Conservation (phyloP, 1,140 invertebrate species). For the Eriocheir sinensis region DNA sequence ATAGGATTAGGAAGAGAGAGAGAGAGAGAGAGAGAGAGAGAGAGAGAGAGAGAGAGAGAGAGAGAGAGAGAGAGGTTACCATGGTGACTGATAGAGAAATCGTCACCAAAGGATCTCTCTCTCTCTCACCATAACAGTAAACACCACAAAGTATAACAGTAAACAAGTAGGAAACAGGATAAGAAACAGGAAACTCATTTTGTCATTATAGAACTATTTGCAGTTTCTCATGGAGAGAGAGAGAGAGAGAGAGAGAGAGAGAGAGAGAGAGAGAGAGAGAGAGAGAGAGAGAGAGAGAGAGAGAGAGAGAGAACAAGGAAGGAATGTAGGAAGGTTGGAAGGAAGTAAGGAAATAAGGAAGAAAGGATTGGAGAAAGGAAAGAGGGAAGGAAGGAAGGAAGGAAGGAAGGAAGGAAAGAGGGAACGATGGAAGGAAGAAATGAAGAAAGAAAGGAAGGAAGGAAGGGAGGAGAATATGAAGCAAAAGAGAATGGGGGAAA, state of each 20-base stretch:
- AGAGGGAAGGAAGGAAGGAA: too few relatives aligned
- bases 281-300: not conserved
- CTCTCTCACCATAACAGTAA: not conserved
- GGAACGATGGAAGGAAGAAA: too few relatives aligned
- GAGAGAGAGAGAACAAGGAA: not conserved
- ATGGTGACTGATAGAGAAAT: not conserved
- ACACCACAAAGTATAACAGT: too few relatives aligned
- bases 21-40: not conserved
- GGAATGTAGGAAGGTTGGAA: too few relatives aligned
- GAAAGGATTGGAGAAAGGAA: too few relatives aligned
- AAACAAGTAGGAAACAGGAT: not conserved
- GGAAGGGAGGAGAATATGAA: not conserved
- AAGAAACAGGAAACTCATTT: too few relatives aligned
- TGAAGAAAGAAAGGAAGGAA: not conserved
- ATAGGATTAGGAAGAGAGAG: too few relatives aligned
- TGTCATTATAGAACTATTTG: too few relatives aligned
- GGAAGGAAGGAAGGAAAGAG: too few relatives aligned
- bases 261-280: not conserved
- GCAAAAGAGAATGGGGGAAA: not conserved
- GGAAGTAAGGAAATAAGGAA: too few relatives aligned
- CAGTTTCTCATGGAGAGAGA: not conserved
- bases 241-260: not conserved
- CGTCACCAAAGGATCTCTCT: not conserved
- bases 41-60: not conserved
- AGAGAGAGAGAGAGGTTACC: not conserved